Evolutionary conservation across 1,140 invertebrate species (phyloP), one percentile per base, ranked within the genome.

Genomic region (Pogonus chalceus): DNA sequence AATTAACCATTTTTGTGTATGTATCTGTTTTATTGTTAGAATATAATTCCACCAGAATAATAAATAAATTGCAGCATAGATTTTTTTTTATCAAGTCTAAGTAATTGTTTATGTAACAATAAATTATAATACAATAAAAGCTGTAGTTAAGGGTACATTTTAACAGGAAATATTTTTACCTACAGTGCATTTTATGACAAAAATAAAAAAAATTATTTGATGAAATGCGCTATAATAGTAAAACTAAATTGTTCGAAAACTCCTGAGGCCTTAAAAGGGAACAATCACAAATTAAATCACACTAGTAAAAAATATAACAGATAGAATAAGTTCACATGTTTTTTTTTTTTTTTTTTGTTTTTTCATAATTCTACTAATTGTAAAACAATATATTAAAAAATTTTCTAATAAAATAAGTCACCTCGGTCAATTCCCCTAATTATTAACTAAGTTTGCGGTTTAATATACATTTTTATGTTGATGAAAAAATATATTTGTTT

Each of bases 61-160:
- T 43, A 43, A 43, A 43, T 9, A 43, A 43, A 43, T 43, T 43
- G 37, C 18, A 43, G 37, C 37, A 43, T 43, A 12, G 18, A 12
- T 43, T 43, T 31, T 31, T 43, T 4, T 12, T 12, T 12, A 18
- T n/a, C n/a, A 16, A 43, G 4, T 43, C 18, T 18, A 12, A 43
- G 37, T 43, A 7, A 43, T 18, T 43, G 37, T 43, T 43, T 43
- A 43, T 43, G 37, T 43, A 43, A 31, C 26, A 31, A 43, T 43
- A 43, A 43, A 43, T 43, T 43, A 43, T 43, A 43, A 43, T 43
- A 43, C 37, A 43, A 43, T 43, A 43, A 43, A 43, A 43, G 37
- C 37, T 43, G 37, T 43, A 43, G 37, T 43, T 18, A 16, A 43
- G 37, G 37, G 37, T 43, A 43, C 37, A 43, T 18, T 10, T 7